Evolutionary conservation across 1,140 invertebrate genomes (phyloP).

Genomic region (Pararge aegeria): DNA sequence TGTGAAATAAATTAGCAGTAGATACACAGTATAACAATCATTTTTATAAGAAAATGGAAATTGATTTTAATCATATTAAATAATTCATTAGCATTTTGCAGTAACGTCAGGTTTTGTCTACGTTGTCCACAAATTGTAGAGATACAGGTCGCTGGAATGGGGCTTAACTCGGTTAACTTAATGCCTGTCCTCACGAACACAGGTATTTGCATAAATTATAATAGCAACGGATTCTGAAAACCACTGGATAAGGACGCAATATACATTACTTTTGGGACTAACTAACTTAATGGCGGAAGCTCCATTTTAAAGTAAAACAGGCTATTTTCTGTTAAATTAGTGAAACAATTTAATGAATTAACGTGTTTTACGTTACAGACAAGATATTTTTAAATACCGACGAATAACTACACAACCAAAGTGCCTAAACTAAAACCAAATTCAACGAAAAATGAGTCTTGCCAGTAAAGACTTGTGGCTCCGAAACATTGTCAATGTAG

Average conservation of each 20-base stretch:
- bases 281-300: background rate
- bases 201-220: constrained; percentile 21
- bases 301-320: background rate
- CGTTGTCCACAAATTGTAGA: constrained; percentile 14
- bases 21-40: too few relatives aligned
- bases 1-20: too few relatives aligned
- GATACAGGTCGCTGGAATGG: constrained; percentile 11
- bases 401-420: too few relatives aligned
- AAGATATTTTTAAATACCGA: too few relatives aligned
- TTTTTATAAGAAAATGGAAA: background rate
- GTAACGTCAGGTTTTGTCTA: constrained; percentile 6
- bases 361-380: too few relatives aligned
- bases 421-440: too few relatives aligned
- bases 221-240: constrained; percentile 16
- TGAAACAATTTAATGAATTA: background rate
- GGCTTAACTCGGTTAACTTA: constrained; percentile 18
- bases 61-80: background rate
- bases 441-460: too few relatives aligned
- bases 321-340: background rate
- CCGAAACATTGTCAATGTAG: too few relatives aligned
- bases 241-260: constrained; percentile 14
- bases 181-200: constrained; percentile 18
- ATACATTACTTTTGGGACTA: constrained; percentile 14
- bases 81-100: constrained; percentile 6
- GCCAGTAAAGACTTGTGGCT: too few relatives aligned